Evolutionary conservation across 2,888 invertebrate genomes (phyloP).

Genomic region (Lomographa bimaculata): DNA sequence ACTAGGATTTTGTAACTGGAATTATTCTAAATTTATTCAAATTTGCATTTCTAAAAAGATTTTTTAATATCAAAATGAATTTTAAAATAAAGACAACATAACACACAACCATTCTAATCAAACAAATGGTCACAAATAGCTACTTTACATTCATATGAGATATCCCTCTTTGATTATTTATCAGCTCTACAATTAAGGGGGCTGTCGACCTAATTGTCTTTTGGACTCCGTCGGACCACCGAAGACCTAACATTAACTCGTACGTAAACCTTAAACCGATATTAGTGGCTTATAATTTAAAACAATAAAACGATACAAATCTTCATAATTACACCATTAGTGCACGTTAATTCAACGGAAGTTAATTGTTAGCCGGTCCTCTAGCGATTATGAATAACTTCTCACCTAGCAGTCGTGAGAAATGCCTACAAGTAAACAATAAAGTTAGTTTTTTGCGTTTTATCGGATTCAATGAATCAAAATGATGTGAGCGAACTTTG

Average conservation of each 20-base stretch:
- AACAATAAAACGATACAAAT: conserved; percentile 57
- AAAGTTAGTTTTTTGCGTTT: conserved; percentile 47
- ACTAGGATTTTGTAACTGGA: no score
- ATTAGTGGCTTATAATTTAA: conserved; percentile 41
- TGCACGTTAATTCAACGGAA: conserved; percentile 63
- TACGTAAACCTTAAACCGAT: conserved; percentile 30
- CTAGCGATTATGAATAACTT: conserved; percentile 60
- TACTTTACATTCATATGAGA: no score
- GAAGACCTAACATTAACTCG: conserved; percentile 34
- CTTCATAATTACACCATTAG: conserved; percentile 62
- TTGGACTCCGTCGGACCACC: conserved; percentile 20
- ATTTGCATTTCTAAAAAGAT: no score
- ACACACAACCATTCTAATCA: no score
- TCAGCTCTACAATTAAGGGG: conserved; percentile 4
- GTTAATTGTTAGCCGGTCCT: conserved; percentile 64
- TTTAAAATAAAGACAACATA: no score
- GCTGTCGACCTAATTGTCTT: conserved; percentile 9
- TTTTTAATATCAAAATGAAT: no score
- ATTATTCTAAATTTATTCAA: no score
- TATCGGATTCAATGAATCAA: conserved; percentile 57
- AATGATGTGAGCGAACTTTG: conserved; percentile 44
- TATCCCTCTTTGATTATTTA: background rate
- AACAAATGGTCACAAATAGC: no score
- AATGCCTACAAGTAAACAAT: conserved; percentile 49
- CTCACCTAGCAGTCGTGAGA: conserved; percentile 68